Evolutionary conservation across 2,888 invertebrate species (phyloP), one percentile per base, ranked within the genome.

Genomic region (Halocaridina rubra): DNA sequence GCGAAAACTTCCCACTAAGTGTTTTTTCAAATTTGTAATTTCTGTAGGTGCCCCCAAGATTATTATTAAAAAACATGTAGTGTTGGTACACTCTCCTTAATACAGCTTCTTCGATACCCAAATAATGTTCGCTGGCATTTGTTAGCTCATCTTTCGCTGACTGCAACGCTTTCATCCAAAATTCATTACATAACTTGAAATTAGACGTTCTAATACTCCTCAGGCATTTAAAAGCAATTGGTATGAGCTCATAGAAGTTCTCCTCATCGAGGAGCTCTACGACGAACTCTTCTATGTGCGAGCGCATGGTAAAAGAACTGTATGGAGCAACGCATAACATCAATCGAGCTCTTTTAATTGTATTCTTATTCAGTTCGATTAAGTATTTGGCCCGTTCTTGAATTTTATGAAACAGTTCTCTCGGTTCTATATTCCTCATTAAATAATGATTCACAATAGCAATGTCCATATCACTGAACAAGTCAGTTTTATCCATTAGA

Each of bases 21-120:
- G 89, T 88, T 16, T 90, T 91, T 89, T 93, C 93, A 85, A 93
- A 91, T 7, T 90, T 89, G n/a, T 89, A 88, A 88, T 92, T 91
- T 0, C 93, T 90, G 89, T 92, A 93, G 8, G 92, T 92, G 10
- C 92, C 92, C 4, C 92, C 91, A 1, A 93, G 89, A 89, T 93
- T 92, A 79, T 91, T 92, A 87, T 92, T 92, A 88, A 93, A 93
- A 89, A 92, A 91, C 91, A 93, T 92, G 88, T 93, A 93, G 81
- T 92, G 92, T 80, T 92, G 91, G 85, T 92, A 92, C 53, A 92
- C 90, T 33, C 69, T 75, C 72, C 84, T 74, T 22, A 46, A 69
- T 13, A 75, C 19, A 22, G 57, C 33, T 5, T 84, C 84, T 67
- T 84, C 61, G 22, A 75, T 13, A 10, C 84, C 84, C 22, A 84